A percentile compares a stretch with the other conserved stretches of the same genome.
phyloP scores from a whole-genome alignment of 2,113 vertebrate genomes.

The Paedocypris sp. region DNA sequence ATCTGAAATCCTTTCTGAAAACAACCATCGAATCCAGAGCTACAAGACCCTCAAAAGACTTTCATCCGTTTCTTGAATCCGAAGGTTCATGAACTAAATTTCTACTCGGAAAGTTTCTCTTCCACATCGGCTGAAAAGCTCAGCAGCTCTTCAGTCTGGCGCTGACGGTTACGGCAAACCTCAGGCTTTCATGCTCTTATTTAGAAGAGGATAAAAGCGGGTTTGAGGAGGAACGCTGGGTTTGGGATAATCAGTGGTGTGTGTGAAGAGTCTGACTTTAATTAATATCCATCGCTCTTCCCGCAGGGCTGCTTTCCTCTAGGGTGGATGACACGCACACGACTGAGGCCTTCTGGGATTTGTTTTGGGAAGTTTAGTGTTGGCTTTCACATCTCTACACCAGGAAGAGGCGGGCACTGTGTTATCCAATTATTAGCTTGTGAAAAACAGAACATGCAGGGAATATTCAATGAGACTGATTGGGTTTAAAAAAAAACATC shows the following conservation, averaged over 20 bases:
- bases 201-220: conserved; percentile 20
- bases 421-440: not conserved
- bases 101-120: no score
- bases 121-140: conserved; percentile 13
- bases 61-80: no score
- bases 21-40: no score
- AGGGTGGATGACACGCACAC: conserved; percentile 18
- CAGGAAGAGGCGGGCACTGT: not conserved
- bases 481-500: no score
- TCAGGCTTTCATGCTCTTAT: conserved; percentile 26
- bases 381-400: not conserved
- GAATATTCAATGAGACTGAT: conserved; percentile 3
- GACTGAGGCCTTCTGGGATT: conserved; percentile 11
- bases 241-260: conserved; percentile 28
- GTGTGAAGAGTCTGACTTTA: conserved; percentile 19
- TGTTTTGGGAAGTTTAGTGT: not conserved
- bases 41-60: no score
- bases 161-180: conserved; percentile 3
- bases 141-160: conserved; percentile 13
- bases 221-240: conserved; percentile 14
- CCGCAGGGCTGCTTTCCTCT: conserved; percentile 6
- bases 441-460: not conserved
- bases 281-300: conserved; percentile 25
- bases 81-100: no score
- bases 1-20: no score